Conservation (phyloP, 2,888 invertebrate species). For the Andrena minutula region DNA sequence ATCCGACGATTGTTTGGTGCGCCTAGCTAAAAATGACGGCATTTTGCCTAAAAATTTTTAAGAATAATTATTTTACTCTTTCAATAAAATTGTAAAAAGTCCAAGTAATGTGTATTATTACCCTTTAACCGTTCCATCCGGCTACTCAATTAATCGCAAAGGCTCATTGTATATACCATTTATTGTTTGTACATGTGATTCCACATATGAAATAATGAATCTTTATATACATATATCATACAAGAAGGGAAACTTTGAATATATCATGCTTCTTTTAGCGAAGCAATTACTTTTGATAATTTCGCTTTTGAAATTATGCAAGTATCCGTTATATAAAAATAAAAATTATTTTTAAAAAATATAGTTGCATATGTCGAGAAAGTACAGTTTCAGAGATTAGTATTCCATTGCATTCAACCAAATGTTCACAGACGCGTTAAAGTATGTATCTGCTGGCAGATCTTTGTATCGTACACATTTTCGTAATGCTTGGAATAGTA, state of each 20-base stretch:
- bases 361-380: slow-evolving; percentile 38
- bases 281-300: slow-evolving; percentile 8
- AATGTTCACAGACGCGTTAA: slow-evolving; percentile 31
- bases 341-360: slow-evolving; percentile 59
- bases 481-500: slow-evolving; percentile 34
- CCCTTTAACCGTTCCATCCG: background rate
- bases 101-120: background rate
- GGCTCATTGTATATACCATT: slow-evolving; percentile 30
- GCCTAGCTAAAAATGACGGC: slow-evolving; percentile 97
- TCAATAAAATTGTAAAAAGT: slow-evolving; percentile 66
- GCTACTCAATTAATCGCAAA: slow-evolving; percentile 10
- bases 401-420: slow-evolving; percentile 41
- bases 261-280: slow-evolving; percentile 10
- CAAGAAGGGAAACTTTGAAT: slow-evolving; percentile 39
- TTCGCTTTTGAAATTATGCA: slow-evolving; percentile 44
- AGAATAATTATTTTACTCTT: slow-evolving; percentile 65
- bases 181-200: slow-evolving; percentile 65
- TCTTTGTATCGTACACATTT: slow-evolving; percentile 28
- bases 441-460: slow-evolving; percentile 37
- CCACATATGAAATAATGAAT: slow-evolving; percentile 58
- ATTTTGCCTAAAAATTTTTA: slow-evolving; percentile 92
- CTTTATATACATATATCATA: slow-evolving; percentile 67
- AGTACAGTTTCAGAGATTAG: slow-evolving; percentile 34
- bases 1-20: slow-evolving; percentile 97
- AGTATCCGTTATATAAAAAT: slow-evolving; percentile 66